These are phyloP conservation scores for Sciurus vulgaris DNA, from an alignment of 2,797 vertebrate genomes.

Conservation along the genomic window DNA sequence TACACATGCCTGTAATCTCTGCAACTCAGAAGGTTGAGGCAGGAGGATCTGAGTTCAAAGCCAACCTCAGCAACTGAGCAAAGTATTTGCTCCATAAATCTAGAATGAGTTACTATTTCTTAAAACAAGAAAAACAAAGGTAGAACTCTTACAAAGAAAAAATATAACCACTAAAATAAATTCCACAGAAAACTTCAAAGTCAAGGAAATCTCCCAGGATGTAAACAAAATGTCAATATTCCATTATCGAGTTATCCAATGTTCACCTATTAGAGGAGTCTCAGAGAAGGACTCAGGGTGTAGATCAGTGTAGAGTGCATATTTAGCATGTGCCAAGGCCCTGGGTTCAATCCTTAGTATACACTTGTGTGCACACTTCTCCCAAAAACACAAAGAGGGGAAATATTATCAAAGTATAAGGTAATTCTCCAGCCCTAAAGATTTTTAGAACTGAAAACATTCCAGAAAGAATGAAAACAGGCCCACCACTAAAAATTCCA, in stretches of 20 bases:
- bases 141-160: neutral
- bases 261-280: conserved; percentile 2
- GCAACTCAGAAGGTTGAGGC: no score
- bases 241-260: neutral
- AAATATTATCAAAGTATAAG: neutral
- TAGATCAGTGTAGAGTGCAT: neutral
- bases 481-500: neutral
- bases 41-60: no score
- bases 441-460: neutral
- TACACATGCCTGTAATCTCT: no score
- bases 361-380: no score
- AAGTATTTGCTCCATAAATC: no score
- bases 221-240: neutral
- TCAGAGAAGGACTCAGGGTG: neutral
- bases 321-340: no score
- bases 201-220: conserved; percentile 23
- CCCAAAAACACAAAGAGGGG: neutral
- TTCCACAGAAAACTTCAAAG: neutral
- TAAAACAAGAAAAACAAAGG: neutral
- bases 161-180: conserved; percentile 27
- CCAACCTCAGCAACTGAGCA: no score
- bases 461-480: neutral
- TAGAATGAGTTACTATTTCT: neutral
- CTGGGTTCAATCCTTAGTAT: no score
- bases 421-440: neutral